phyloP scores from a whole-genome alignment of 2,113 vertebrate species.

The Benitochromis conjunctus region DNA sequence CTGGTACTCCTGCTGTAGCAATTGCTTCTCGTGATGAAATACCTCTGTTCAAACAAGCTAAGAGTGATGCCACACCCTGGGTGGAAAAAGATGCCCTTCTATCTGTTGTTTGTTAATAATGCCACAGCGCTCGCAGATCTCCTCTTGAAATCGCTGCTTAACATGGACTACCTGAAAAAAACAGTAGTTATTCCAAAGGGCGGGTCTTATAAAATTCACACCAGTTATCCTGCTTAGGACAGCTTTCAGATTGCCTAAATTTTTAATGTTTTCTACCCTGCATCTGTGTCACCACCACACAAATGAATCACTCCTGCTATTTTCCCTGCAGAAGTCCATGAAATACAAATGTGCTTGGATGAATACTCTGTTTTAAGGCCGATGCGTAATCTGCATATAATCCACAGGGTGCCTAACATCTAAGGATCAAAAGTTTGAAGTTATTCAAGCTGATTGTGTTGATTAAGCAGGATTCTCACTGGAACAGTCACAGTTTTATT shows the following conservation, averaged over 20 bases:
- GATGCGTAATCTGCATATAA: neutral
- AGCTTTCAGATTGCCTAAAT: slow-evolving; percentile 39
- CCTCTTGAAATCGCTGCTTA: neutral
- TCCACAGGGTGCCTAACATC: neutral
- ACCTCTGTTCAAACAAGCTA: neutral
- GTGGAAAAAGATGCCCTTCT: neutral
- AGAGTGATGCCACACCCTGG: neutral
- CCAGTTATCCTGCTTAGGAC: slow-evolving; percentile 26
- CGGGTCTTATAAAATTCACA: neutral
- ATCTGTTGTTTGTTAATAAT: slow-evolving; percentile 2
- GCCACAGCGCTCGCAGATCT: neutral
- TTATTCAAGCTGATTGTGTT: neutral
- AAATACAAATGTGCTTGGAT: neutral
- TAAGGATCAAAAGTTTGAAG: neutral
- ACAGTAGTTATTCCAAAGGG: slow-evolving; percentile 7
- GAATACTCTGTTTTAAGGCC: slow-evolving; percentile 21
- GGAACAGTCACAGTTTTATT: neutral
- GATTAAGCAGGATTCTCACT: neutral
- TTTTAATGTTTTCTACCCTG: slow-evolving; percentile 27
- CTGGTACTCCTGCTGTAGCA: neutral
- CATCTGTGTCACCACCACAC: slow-evolving; percentile 33
- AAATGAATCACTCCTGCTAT: slow-evolving; percentile 4
- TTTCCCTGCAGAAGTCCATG: neutral
- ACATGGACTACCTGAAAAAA: neutral
- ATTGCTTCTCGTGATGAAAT: neutral